phyloP scores from a whole-genome alignment of 2,888 invertebrate species.

The Noctua fimbriata region DNA sequence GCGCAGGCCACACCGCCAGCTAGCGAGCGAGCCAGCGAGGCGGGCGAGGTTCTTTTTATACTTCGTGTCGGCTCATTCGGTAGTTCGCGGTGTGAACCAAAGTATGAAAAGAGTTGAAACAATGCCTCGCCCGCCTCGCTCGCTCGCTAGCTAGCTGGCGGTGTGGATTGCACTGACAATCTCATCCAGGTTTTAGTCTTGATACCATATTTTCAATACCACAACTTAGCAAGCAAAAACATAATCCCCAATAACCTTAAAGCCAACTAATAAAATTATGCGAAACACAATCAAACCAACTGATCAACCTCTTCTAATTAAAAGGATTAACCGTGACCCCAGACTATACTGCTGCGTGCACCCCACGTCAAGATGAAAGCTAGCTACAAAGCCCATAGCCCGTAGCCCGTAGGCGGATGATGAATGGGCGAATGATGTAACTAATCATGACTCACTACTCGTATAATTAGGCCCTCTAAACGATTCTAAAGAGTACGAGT shows the following conservation, averaged over 20 bases:
- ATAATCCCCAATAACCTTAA: no score
- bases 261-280: background rate
- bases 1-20: no score
- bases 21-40: no score
- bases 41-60: no score
- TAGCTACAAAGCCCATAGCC: slow-evolving; percentile 8
- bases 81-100: no score
- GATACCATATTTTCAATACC: background rate
- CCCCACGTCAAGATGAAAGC: slow-evolving; percentile 65
- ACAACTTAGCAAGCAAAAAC: background rate
- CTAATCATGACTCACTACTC: slow-evolving; percentile 66
- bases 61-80: no score
- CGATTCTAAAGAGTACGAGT: slow-evolving; percentile 55
- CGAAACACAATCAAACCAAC: background rate
- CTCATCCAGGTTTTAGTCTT: background rate
- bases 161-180: no score
- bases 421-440: slow-evolving; percentile 67
- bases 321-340: slow-evolving; percentile 50
- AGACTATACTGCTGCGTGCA: slow-evolving; percentile 28
- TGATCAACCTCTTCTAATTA: slow-evolving; percentile 13
- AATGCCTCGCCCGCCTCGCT: no score
- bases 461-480: slow-evolving; percentile 65
- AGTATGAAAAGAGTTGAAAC: no score
- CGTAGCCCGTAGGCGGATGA: slow-evolving; percentile 61
- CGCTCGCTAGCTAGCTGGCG: no score